Evolutionary conservation across 2,888 invertebrate species (phyloP), one percentile per base, ranked within the genome.

Genomic region (Cryptocephalus moraei): DNA sequence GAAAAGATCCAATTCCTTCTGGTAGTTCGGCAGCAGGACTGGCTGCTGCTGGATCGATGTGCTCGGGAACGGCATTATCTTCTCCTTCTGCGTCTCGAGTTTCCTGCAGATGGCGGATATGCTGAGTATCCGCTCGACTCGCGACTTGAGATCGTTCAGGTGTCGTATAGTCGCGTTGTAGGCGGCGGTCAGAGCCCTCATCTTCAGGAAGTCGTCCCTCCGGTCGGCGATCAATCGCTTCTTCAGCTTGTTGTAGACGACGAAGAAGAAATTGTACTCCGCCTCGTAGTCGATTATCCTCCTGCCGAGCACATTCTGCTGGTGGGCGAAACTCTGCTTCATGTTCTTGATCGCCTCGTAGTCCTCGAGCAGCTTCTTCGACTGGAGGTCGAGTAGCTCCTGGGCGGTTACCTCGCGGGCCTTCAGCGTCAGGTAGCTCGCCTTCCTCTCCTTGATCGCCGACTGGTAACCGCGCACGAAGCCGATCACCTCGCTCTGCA

Each of bases 91-190:
- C 0, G 79, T 79, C 62, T 86, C 86, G 49, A 81, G 76, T 61
- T 82, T 83, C 42, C 76, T 70, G 55, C 86, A 87, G 44, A 83
- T 77, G 34, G 75, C 73, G 0, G 77, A 71, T 48, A 86, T 63
- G 55, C 80, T 78, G 32, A 78, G 60, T n/a, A 86, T 68, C 13
- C 75, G 76, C 42, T 42, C 42, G 6, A 82, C 75, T 60, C 81
- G 82, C 22, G 70, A 69, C 34, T 73, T 67, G 1, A 78, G 64
- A n/a, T 67, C 68, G 57, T 79, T 73, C 1, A 84, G 68, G 41
- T 69, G 67, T 75, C 75, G 71, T 38, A 77, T 74, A 42, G 75
- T 70, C 46, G 76, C 72, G 55, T 80, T 78, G 56, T 84, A 82
- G 34, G 73, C 68, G 41, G 82, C 77, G 9, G 81, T 82, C 63